Evolutionary conservation across 2,888 invertebrate genomes (phyloP).

Genomic region (Mythimna loreyi): DNA sequence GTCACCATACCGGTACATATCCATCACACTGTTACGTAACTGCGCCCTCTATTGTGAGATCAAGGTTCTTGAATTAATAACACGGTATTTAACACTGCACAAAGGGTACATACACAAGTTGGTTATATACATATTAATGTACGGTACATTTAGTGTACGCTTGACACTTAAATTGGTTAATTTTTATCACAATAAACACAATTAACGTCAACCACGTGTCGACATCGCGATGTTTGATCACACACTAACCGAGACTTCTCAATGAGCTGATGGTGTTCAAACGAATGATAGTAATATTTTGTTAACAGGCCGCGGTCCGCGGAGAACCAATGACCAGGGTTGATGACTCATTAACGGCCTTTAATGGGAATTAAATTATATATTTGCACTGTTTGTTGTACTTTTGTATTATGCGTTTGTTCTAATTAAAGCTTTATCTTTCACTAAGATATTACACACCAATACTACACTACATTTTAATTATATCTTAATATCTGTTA

Average conservation of each 20-base stretch:
- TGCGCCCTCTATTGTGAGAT: slow-evolving; percentile 66
- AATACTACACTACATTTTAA: too few species aligned
- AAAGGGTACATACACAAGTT: slow-evolving; percentile 54
- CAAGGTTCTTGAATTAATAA: slow-evolving; percentile 69
- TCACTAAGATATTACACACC: not conserved
- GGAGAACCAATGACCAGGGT: slow-evolving; percentile 64
- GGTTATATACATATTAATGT: slow-evolving; percentile 56
- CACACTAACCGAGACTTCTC: slow-evolving; percentile 76
- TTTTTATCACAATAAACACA: slow-evolving; percentile 59
- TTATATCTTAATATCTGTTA: too few species aligned
- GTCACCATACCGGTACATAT: slow-evolving; percentile 73
- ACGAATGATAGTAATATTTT: slow-evolving; percentile 64
- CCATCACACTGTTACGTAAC: slow-evolving; percentile 76
- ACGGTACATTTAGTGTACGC: too few species aligned
- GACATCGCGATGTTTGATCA: slow-evolving; percentile 78
- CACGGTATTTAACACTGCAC: slow-evolving; percentile 63
- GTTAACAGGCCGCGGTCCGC: slow-evolving; percentile 33
- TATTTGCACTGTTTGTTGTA: slow-evolving; percentile 52
- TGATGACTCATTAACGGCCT: slow-evolving; percentile 63
- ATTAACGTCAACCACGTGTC: slow-evolving; percentile 78
- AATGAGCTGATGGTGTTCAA: slow-evolving; percentile 76
- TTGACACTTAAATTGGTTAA: slow-evolving; percentile 33
- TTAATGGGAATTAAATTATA: slow-evolving; percentile 60
- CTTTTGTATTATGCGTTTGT: slow-evolving; percentile 39
- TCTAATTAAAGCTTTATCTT: slow-evolving; percentile 17